A percentile compares a stretch with the other conserved stretches of the same genome.
phyloP scores from a whole-genome alignment of 2,797 vertebrate species.

The Myiothlypis chrysogaster region DNA sequence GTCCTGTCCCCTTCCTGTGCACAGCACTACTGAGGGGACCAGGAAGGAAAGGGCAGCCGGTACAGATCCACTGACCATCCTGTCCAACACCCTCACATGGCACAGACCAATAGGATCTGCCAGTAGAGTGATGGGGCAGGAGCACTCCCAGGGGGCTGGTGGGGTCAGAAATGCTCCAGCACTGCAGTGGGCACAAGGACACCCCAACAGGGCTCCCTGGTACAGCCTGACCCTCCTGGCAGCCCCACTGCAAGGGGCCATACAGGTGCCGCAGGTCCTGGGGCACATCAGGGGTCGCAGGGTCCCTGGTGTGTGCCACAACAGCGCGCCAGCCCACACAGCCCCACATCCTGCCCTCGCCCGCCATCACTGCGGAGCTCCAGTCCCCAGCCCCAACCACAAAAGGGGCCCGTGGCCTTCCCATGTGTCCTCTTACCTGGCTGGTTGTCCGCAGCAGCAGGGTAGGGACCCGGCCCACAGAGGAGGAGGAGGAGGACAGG shows the following conservation, averaged over 20 bases:
- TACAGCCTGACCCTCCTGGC: not conserved
- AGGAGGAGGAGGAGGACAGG: not conserved
- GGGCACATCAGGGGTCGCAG: accelerated
- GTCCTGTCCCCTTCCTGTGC: not conserved
- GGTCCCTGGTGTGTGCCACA: not conserved
- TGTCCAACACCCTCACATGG: not conserved
- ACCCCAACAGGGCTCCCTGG: accelerated
- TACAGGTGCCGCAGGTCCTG: accelerated
- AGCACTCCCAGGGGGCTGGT: not conserved
- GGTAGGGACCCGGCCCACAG: not conserved
- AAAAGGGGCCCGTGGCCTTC: not conserved
- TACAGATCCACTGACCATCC: not conserved
- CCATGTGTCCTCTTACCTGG: not conserved
- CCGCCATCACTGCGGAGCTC: not conserved
- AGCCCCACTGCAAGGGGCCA: not conserved
- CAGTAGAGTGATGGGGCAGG: not conserved
- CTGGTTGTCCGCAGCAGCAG: not conserved
- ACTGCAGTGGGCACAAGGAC: accelerated
- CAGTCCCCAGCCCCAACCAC: not conserved
- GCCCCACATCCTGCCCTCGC: accelerated
- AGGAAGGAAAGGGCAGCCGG: not conserved
- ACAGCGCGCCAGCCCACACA: accelerated
- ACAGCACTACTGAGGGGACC: accelerated
- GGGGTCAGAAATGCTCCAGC: not conserved
- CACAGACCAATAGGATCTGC: not conserved